A percentile compares a stretch with the other conserved stretches of the same genome.
phyloP scores from a whole-genome alignment of 1,140 invertebrate species.

The Papilio aristodemus region DNA sequence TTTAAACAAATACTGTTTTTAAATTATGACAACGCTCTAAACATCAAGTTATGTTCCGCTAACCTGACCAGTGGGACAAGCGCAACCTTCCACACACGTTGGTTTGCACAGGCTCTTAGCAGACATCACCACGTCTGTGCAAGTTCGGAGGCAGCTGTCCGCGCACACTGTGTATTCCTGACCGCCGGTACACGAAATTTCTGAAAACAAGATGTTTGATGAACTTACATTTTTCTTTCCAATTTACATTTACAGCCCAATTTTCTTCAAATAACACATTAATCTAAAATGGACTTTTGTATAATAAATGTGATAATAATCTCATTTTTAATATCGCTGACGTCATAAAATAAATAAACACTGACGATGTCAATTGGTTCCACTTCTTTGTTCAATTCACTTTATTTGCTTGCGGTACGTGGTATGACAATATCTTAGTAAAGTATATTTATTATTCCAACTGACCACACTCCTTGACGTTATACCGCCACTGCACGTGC shows the following conservation, averaged over 20 bases:
- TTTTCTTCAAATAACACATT: too few species aligned
- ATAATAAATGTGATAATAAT: too few species aligned
- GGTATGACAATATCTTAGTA: background rate
- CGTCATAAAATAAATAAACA: too few species aligned
- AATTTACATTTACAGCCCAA: too few species aligned
- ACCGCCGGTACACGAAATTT: constrained; percentile 87
- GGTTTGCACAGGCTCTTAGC: constrained; percentile 78
- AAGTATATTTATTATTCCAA: constrained; percentile 11
- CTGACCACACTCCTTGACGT: constrained; percentile 88
- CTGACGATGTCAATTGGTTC: too few species aligned
- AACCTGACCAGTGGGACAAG: constrained; percentile 88
- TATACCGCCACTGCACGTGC: constrained; percentile 87
- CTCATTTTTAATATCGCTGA: too few species aligned
- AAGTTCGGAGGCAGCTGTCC: constrained; percentile 87
- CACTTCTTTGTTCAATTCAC: too few species aligned
- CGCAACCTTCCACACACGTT: constrained; percentile 92
- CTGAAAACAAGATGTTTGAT: constrained; percentile 52
- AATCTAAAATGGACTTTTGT: too few species aligned
- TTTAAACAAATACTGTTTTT: too few species aligned
- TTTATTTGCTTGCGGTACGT: background rate
- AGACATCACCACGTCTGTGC: constrained; percentile 80
- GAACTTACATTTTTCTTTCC: too few species aligned
- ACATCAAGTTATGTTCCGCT: background rate
- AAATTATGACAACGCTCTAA: background rate
- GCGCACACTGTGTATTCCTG: constrained; percentile 91